Evolutionary conservation across 2,797 vertebrate genomes (phyloP).

Genomic region (Pitangus sulphuratus): DNA sequence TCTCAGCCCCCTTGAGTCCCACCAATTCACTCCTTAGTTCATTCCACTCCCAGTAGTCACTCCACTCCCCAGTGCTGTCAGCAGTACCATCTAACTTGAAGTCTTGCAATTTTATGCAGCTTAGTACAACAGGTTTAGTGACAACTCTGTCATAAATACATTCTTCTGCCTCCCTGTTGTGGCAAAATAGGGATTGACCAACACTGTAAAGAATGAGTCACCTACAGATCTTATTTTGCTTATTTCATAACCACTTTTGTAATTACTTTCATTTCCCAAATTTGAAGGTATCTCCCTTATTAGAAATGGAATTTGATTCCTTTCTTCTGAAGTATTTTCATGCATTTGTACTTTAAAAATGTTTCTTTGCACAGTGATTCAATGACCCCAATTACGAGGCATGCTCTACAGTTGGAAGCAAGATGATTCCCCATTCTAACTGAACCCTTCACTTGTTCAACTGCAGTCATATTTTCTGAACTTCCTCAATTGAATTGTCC

Average conservation of each 20-base stretch:
- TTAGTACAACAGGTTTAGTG: background rate
- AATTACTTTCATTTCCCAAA: background rate
- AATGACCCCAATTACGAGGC: background rate
- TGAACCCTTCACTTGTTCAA: background rate
- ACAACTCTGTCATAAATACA: background rate
- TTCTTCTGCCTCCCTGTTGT: background rate
- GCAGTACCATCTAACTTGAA: background rate
- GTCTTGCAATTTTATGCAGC: background rate
- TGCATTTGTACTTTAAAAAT: background rate
- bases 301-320: background rate
- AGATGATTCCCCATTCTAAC: background rate
- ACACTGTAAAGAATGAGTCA: background rate
- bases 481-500: background rate
- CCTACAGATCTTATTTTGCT: background rate
- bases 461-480: background rate
- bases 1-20: background rate
- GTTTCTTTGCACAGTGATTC: background rate
- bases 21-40: background rate
- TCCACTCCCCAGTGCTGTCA: background rate
- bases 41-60: background rate
- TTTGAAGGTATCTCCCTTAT: background rate
- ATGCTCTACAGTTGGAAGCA: background rate
- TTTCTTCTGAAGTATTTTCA: background rate
- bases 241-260: background rate
- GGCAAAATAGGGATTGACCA: background rate